A percentile compares a stretch with the other conserved stretches of the same genome.
These are phyloP conservation scores for Bombus fervidus DNA, from an alignment of 1,140 invertebrate genomes.

Conservation along the genomic window DNA sequence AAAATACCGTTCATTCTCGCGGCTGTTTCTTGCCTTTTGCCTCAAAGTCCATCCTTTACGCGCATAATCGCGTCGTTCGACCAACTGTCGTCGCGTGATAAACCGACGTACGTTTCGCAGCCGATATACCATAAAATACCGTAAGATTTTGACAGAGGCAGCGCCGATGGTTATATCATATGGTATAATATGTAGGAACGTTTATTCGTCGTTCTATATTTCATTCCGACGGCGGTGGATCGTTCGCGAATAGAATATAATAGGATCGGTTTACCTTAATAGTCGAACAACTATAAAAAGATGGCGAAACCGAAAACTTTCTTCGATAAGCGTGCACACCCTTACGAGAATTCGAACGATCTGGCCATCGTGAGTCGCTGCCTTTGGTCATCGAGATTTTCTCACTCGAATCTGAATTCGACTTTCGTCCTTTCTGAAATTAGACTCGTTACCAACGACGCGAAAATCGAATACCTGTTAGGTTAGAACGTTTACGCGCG, in stretches of 20 bases:
- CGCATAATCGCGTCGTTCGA: neutral
- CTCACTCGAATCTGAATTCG: neutral
- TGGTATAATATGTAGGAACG: neutral
- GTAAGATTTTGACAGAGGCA: neutral
- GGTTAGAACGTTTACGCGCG: neutral
- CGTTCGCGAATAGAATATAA: neutral
- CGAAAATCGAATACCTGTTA: constrained; percentile 14
- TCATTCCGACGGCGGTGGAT: neutral
- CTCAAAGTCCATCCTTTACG: neutral
- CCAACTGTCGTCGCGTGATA: neutral
- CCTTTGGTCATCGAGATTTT: neutral
- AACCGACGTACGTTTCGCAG: neutral
- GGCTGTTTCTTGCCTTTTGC: neutral
- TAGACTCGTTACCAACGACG: neutral
- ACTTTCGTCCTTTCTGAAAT: neutral
- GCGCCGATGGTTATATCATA: too few relatives aligned
- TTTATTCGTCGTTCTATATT: neutral
- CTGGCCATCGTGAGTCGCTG: neutral
- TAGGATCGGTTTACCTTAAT: too few relatives aligned
- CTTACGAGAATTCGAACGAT: constrained; percentile 53
- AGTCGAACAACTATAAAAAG: too few relatives aligned
- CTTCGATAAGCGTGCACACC: accelerated
- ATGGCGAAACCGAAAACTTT: accelerated
- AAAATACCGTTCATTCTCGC: neutral
- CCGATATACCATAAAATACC: too few relatives aligned